A percentile compares a stretch with the other conserved stretches of the same genome.
These are phyloP conservation scores for Phenganax subtilis DNA, from an alignment of 92 coral and sea anemone species.

Conservation along the genomic window DNA sequence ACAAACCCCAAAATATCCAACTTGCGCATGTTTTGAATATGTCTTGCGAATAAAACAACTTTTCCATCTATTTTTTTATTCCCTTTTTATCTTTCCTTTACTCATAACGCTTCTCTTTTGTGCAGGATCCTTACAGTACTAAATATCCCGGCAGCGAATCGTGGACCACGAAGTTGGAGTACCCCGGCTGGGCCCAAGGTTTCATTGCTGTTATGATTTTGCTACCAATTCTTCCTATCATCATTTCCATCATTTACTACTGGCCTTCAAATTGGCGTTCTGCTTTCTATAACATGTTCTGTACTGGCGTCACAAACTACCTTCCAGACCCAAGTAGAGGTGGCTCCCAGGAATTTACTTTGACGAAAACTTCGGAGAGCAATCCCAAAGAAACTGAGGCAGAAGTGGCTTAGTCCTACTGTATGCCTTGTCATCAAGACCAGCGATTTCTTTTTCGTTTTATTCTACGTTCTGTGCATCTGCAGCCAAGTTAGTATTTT, in stretches of 20 bases:
- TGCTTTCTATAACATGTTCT: slow-evolving; percentile 26
- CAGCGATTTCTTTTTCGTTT: no score
- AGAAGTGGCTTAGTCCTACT: neutral
- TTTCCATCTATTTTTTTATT: no score
- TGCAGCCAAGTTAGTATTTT: no score
- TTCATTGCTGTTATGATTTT: slow-evolving; percentile 26
- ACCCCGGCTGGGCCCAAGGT: slow-evolving; percentile 30
- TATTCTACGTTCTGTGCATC: no score
- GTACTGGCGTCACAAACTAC: slow-evolving; percentile 26
- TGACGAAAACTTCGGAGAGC: neutral
- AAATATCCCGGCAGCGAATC: slow-evolving; percentile 25
- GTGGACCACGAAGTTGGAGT: slow-evolving; percentile 26
- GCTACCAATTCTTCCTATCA: slow-evolving; percentile 21
- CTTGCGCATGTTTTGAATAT: no score
- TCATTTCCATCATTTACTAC: slow-evolving; percentile 27
- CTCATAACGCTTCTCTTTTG: neutral
- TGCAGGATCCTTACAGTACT: slow-evolving; percentile 5
- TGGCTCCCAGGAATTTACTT: slow-evolving; percentile 17
- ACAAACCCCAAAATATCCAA: no score
- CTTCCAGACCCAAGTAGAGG: slow-evolving; percentile 33
- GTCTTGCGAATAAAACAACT: no score
- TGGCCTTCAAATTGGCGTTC: slow-evolving; percentile 35
- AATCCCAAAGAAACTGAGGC: neutral
- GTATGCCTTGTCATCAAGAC: no score
- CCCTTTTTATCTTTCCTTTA: neutral